These are phyloP conservation scores for Pachliopta kotzebuea DNA, from an alignment of 2,888 invertebrate species.

Conservation along the genomic window DNA sequence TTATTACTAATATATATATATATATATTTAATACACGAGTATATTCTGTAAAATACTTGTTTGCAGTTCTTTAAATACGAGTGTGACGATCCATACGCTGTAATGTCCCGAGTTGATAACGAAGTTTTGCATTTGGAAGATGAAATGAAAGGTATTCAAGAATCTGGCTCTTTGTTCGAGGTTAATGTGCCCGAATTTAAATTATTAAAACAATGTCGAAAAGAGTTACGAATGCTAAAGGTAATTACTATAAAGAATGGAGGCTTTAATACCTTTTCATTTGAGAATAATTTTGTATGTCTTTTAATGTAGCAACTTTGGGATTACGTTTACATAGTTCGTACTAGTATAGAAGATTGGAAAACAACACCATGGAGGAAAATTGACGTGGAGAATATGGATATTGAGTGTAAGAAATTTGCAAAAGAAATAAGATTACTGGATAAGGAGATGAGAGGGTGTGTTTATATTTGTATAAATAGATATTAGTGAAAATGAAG, in stretches of 20 bases:
- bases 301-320: constrained; percentile 87
- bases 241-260: constrained; percentile 54
- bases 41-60: neutral
- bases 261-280: neutral
- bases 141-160: constrained; percentile 92
- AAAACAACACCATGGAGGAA: constrained; percentile 98
- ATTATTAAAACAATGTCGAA: constrained; percentile 93
- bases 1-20: too few relatives aligned
- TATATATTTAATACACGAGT: neutral
- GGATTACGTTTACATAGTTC: constrained; percentile 96
- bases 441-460: constrained; percentile 96
- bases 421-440: constrained; percentile 94
- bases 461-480: constrained; percentile 17
- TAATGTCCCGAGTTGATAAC: constrained; percentile 87
- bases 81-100: constrained; percentile 86
- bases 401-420: constrained; percentile 98
- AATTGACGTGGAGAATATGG: constrained; percentile 99
- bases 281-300: neutral
- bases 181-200: constrained; percentile 97
- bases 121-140: constrained; percentile 90
- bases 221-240: constrained; percentile 93
- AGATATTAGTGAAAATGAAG: neutral
- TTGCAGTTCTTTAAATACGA: constrained; percentile 85
- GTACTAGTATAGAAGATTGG: constrained; percentile 96
- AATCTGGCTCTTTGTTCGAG: constrained; percentile 96